A percentile compares a stretch with the other conserved stretches of the same genome.
phyloP scores from a whole-genome alignment of 2,797 vertebrate genomes.

The Pygocentrus nattereri region DNA sequence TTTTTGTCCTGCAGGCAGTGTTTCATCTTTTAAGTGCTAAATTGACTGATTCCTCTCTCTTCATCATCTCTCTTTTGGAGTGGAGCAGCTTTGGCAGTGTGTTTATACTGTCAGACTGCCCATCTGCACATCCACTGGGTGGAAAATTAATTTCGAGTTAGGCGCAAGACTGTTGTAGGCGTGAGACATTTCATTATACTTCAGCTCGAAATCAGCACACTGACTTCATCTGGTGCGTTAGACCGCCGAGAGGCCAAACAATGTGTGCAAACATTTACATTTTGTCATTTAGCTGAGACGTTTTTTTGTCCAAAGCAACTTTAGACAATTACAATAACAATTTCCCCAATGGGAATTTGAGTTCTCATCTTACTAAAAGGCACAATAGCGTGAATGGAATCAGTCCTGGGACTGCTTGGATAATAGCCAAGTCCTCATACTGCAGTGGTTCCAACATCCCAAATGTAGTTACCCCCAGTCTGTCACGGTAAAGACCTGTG shows the following conservation, averaged over 20 bases:
- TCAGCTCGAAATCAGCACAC: not conserved
- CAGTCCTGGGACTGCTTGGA: not conserved
- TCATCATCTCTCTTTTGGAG: no score
- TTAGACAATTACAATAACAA: not conserved
- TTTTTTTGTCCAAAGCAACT: not conserved
- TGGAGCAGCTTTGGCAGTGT: not conserved
- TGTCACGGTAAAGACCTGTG: not conserved
- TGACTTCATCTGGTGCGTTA: not conserved
- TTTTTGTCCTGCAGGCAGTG: no score
- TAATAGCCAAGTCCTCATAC: not conserved
- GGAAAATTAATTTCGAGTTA: conserved; percentile 8
- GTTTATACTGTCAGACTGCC: conserved; percentile 12
- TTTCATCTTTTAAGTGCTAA: no score
- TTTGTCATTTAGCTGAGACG: not conserved
- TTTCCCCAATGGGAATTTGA: not conserved
- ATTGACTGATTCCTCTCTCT: no score
- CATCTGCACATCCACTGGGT: conserved; percentile 8
- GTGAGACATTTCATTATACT: no score
- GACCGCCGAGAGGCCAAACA: not conserved
- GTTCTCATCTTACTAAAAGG: not conserved
- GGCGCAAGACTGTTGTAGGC: not conserved
- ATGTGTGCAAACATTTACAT: not conserved
- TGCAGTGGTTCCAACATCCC: not conserved
- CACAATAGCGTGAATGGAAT: not conserved
- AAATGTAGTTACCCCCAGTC: not conserved